Conservation (phyloP, 2,888 invertebrate species). For the Therioaphis trifolii region DNA sequence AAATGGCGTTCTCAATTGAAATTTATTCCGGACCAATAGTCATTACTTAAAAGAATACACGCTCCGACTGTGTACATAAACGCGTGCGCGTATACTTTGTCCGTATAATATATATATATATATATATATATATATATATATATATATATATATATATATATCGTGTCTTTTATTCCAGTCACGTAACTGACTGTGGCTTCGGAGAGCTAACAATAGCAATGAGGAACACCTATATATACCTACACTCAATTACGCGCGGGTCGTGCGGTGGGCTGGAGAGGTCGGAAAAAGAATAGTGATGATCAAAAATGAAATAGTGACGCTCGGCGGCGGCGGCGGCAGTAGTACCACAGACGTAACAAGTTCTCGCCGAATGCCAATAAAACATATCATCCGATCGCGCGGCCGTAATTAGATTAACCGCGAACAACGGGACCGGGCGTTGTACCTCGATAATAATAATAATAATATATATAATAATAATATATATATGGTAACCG, state of each 20-base stretch:
- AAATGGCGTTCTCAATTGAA: conserved; percentile 33
- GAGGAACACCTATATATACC: neutral
- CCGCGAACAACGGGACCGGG: neutral
- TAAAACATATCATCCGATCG: neutral
- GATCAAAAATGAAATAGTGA: conserved; percentile 47
- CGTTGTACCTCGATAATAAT: neutral
- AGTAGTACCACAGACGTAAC: neutral
- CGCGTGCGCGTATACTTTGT: too few relatives aligned
- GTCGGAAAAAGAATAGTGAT: conserved; percentile 5
- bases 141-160: too few relatives aligned
- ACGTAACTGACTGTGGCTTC: neutral
- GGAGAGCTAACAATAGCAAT: neutral
- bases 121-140: too few relatives aligned
- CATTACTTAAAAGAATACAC: conserved; percentile 35
- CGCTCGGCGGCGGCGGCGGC: neutral
- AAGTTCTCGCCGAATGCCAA: neutral
- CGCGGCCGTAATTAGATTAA: conserved; percentile 29
- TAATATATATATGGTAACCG: neutral
- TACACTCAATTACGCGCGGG: conserved; percentile 28
- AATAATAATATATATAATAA: neutral
- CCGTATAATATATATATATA: too few relatives aligned
- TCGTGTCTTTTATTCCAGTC: too few relatives aligned
- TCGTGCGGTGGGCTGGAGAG: too few relatives aligned
- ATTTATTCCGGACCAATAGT: conserved; percentile 26
- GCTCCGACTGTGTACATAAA: neutral